Percentiles rank a stretch among this genome's conserved stretches.
These are phyloP conservation scores for Clarias platycephalus DNA, from an alignment of 2,797 vertebrate species.

Conservation along the genomic window DNA sequence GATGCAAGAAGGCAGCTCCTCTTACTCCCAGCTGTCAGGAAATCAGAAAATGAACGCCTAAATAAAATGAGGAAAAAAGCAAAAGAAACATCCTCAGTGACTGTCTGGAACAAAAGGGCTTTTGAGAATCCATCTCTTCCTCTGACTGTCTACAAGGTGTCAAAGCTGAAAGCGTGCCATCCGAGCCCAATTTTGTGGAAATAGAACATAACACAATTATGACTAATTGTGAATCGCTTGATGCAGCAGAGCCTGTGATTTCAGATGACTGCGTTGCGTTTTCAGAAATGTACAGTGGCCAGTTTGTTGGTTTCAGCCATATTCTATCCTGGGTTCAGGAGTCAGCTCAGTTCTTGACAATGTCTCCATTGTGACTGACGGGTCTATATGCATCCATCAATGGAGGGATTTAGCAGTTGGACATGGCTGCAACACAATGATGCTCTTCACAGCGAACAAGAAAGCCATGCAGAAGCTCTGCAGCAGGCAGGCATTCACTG, in stretches of 20 bases:
- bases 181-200: constrained; percentile 17
- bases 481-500: constrained; percentile 59
- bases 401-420: constrained; percentile 80
- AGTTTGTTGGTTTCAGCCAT: constrained; percentile 71
- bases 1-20: neutral
- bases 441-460: constrained; percentile 71
- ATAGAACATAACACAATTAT: constrained; percentile 34
- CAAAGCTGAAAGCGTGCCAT: constrained; percentile 22
- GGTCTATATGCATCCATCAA: constrained; percentile 79
- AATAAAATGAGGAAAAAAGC: neutral
- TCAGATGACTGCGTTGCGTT: constrained; percentile 58
- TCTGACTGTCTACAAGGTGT: constrained; percentile 16
- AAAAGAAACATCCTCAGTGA: neutral
- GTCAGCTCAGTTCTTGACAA: constrained; percentile 73
- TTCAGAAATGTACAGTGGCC: constrained; percentile 54
- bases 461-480: constrained; percentile 72
- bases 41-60: neutral
- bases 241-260: constrained; percentile 30
- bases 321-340: constrained; percentile 76
- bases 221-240: constrained; percentile 29
- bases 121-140: constrained; percentile 1
- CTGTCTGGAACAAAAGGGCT: constrained; percentile 1
- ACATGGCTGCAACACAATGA: constrained; percentile 75
- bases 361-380: constrained; percentile 72
- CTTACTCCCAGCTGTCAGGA: neutral